Percentiles rank a stretch among this genome's conserved stretches.
phyloP scores from a whole-genome alignment of 1,140 invertebrate genomes.

The Meloidogyne floridensis region DNA sequence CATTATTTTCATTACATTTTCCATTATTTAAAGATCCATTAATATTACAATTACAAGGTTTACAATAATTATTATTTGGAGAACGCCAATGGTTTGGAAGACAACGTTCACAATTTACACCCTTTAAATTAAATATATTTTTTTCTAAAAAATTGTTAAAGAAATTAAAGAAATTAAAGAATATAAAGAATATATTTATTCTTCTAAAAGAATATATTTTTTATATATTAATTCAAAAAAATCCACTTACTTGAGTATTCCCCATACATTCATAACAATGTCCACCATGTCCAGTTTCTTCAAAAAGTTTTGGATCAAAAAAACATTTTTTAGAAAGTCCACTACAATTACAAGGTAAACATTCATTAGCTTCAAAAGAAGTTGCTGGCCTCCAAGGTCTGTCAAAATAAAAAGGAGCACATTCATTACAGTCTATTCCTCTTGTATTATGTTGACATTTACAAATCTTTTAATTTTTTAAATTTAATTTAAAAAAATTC shows the following conservation, averaged over 20 bases:
- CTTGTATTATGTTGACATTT: slow-evolving; percentile 92
- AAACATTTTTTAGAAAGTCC: slow-evolving; percentile 88
- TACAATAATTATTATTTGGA: slow-evolving; percentile 75
- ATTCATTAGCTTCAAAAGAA: slow-evolving; percentile 83
- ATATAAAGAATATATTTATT: too few species aligned
- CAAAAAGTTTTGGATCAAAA: slow-evolving; percentile 85
- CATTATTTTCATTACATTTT: slow-evolving; percentile 90
- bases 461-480: slow-evolving; percentile 70
- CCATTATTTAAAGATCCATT: slow-evolving; percentile 82
- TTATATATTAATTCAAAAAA: neutral
- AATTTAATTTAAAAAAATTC: slow-evolving; percentile 38
- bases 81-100: slow-evolving; percentile 82
- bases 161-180: neutral
- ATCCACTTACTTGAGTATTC: slow-evolving; percentile 71
- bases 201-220: too few species aligned
- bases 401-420: slow-evolving; percentile 91
- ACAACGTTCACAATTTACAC: slow-evolving; percentile 91
- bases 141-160: too few species aligned
- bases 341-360: slow-evolving; percentile 94
- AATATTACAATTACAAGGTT: slow-evolving; percentile 83
- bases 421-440: slow-evolving; percentile 81
- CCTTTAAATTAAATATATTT: slow-evolving; percentile 17
- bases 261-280: slow-evolving; percentile 90
- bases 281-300: slow-evolving; percentile 88
- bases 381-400: slow-evolving; percentile 88